Base-by-base conservation (phyloP, 2,888 invertebrate species). In the Hirtodrosophila cameraria region DNA sequence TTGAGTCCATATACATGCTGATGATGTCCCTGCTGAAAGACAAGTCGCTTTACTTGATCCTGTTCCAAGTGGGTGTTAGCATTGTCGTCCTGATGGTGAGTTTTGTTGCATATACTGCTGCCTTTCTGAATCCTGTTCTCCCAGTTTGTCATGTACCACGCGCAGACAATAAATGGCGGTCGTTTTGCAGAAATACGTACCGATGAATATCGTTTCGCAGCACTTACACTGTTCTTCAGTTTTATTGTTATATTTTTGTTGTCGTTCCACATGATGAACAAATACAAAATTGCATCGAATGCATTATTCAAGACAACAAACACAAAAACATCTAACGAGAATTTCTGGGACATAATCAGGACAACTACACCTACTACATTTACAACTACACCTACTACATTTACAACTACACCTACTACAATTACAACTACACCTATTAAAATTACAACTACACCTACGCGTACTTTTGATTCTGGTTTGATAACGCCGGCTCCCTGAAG, bases 101-200 rank as follows among this genome's bases (percentile, higher is more conserved):
- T 46, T n/a, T n/a, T n/a, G n/a, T n/a, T n/a, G n/a, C n/a, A n/a
- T n/a, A n/a, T n/a, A n/a, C n/a, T n/a, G 9, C 1, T 8, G 2
- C n/a, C 18, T 4, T 12, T 2, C n/a, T 0, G n/a, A 9, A 6
- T 8, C 8, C 0, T 7, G 0, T 9, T 1, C 28, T n/a, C 5
- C n/a, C n/a, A 88, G 89, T 88, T 88, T 28, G 58, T 84, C 18
- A 73, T 87, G 78, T 89, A 88, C 38, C 89, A 89, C 43, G 84
- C 80, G 0, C 88, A 88, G 62, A 88, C 88, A 1, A 86, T 88
- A 9, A 77, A 75, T 15, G 88, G 88, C 0, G 81, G 82, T 7
- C 84, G 87, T 4, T 88, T 86, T 61, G 89, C 88, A 0, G 89
- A 88, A 54, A 81, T 88, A 79, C 76, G 87, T 0, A 33, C 79